Evolutionary conservation across 2,113 vertebrate genomes (phyloP), one percentile per base, ranked within the genome.

Genomic region (Sapayoa aenigma): DNA sequence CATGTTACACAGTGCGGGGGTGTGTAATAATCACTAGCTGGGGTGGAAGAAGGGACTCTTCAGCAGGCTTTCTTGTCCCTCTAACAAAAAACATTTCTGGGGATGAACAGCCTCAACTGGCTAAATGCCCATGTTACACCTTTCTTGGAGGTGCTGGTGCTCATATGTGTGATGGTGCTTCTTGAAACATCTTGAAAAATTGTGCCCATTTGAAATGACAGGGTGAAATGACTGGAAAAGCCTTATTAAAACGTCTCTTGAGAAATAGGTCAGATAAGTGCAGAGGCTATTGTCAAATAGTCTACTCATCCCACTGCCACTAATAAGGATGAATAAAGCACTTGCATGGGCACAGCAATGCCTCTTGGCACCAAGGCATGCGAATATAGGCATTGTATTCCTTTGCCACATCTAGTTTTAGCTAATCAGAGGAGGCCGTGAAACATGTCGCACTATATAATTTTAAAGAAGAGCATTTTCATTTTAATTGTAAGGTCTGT

Each of bases 281-380:
- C 90, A 86, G 90, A 84, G 92, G 93, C 94, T 96, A 93, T 84
- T 97, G 95, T 93, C 94, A 97, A 93, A 82, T 72, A 87, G 68
- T n/a, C 90, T 94, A 14, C 75, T 94, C 72, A 63, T 93, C 79
- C 72, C 75, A n/a, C 42, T 83, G 88, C 85, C 55, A 52, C 76
- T 92, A 95, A 94, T 71, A 92, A 86, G 88, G 85, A 88, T 68
- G 86, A 96, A 94, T 95, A 93, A 95, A 96, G 93, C 73, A 53
- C 69, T 90, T 92, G 69, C 72, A 86, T 0, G 0, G 80, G 62
- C 25, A 89, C 28, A 95, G 76, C 69, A 59, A 49, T 94, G 92
- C 60, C 88, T 96, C 83, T 72, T 95, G 87, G 95, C 91, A 41
- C 81, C 3, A 21, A 75, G 53, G 88, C 86, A 53, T 66, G 65